A percentile compares a stretch with the other conserved stretches of the same genome.
These are phyloP conservation scores for Dasyprocta punctata DNA, from an alignment of 2,113 vertebrate species.

Conservation along the genomic window DNA sequence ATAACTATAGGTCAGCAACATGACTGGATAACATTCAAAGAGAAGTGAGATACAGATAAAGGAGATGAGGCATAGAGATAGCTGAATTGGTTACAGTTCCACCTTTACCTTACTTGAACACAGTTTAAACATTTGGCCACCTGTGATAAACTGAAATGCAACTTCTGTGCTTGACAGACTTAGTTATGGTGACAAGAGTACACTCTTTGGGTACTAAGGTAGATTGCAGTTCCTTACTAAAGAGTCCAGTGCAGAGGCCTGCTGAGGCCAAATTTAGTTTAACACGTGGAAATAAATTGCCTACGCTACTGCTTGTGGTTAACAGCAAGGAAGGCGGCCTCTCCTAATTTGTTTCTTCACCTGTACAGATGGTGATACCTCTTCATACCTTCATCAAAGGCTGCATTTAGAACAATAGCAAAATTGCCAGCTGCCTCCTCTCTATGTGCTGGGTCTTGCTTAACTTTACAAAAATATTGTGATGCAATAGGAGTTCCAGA, in stretches of 20 bases:
- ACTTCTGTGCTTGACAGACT: neutral
- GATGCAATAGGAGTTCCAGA: slow-evolving; percentile 37
- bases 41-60: neutral
- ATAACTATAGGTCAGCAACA: neutral
- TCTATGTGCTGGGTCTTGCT: slow-evolving; percentile 34
- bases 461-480: neutral
- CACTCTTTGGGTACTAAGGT: neutral
- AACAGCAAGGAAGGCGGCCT: neutral
- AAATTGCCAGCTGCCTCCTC: neutral
- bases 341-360: neutral
- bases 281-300: neutral
- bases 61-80: neutral
- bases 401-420: neutral
- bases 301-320: neutral
- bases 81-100: neutral
- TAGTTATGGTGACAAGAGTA: neutral
- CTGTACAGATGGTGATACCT: neutral
- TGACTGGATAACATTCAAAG: neutral
- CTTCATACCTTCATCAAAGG: neutral
- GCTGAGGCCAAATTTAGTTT: neutral
- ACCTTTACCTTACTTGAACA: neutral
- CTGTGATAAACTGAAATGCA: neutral
- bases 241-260: too few species aligned
- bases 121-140: neutral
- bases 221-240: neutral